phyloP scores from a whole-genome alignment of 2,113 vertebrate species.

The Cyanoramphus novaezelandiae region DNA sequence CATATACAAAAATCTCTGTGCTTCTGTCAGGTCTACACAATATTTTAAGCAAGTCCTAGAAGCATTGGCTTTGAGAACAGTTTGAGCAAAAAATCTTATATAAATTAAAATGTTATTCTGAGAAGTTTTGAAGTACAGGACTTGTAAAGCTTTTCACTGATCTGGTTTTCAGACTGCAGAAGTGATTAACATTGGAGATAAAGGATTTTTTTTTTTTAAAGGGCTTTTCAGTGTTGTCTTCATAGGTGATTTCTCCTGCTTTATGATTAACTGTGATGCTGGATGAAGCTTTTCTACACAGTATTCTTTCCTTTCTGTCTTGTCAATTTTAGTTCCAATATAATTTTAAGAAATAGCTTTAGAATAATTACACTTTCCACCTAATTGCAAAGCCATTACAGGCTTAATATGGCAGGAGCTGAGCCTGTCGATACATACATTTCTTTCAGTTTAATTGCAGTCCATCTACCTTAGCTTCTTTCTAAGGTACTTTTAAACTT shows the following conservation, averaged over 20 bases:
- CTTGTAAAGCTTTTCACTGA: neutral
- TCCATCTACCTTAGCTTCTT: neutral
- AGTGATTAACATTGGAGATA: neutral
- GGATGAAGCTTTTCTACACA: neutral
- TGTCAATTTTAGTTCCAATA: neutral
- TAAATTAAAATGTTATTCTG: neutral
- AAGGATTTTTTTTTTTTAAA: neutral
- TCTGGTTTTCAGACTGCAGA: neutral
- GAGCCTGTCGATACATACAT: neutral
- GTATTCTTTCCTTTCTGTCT: neutral
- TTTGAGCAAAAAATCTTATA: neutral
- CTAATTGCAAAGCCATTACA: slow-evolving; percentile 36
- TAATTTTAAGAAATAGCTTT: slow-evolving; percentile 21
- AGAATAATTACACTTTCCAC: slow-evolving; percentile 19
- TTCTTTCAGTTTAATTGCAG: slow-evolving; percentile 13
- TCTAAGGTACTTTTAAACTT: slow-evolving; percentile 18
- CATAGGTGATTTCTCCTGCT: neutral
- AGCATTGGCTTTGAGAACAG: neutral
- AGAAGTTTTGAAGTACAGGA: neutral
- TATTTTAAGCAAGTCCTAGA: neutral
- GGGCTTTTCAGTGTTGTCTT: neutral
- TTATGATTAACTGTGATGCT: neutral
- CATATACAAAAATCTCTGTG: neutral
- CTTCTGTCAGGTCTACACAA: neutral
- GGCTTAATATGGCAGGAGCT: neutral